These are phyloP conservation scores for Gerris buenoi DNA, from an alignment of 1,140 invertebrate genomes.

Conservation along the genomic window DNA sequence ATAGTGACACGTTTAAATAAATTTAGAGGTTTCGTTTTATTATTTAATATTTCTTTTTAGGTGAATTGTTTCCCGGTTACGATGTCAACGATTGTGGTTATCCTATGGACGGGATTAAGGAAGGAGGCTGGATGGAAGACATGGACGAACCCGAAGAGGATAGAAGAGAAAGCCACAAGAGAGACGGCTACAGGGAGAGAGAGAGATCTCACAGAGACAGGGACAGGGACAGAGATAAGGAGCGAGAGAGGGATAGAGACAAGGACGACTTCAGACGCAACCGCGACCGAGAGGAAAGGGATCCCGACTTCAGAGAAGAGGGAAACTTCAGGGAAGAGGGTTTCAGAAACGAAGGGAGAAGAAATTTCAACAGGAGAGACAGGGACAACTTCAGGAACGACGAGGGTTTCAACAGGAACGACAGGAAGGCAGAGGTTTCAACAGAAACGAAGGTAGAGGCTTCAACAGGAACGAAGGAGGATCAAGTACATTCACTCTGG, in stretches of 20 bases:
- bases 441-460: not conserved
- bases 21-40: no score
- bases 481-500: conserved; percentile 60
- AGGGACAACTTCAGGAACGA: not conserved
- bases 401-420: not conserved
- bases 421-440: no score
- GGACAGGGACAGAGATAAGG: not conserved
- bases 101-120: not conserved
- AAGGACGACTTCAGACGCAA: not conserved
- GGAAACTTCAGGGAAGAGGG: no score
- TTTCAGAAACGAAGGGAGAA: no score
- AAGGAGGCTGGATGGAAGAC: conserved; percentile 1
- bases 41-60: conserved; percentile 5
- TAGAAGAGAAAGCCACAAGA: not conserved
- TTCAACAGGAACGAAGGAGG: conserved; percentile 38
- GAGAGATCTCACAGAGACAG: not conserved
- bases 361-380: no score
- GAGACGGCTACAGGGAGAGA: not conserved
- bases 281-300: conserved; percentile 1
- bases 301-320: not conserved
- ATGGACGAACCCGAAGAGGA: conserved; percentile 6
- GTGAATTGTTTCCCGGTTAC: not conserved
- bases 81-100: conserved; percentile 5
- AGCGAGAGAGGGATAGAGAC: not conserved
- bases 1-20: no score